A percentile compares a stretch with the other conserved stretches of the same genome.
These are phyloP conservation scores for Monarcha castaneiventris DNA, from an alignment of 2,113 vertebrate species.

Conservation along the genomic window DNA sequence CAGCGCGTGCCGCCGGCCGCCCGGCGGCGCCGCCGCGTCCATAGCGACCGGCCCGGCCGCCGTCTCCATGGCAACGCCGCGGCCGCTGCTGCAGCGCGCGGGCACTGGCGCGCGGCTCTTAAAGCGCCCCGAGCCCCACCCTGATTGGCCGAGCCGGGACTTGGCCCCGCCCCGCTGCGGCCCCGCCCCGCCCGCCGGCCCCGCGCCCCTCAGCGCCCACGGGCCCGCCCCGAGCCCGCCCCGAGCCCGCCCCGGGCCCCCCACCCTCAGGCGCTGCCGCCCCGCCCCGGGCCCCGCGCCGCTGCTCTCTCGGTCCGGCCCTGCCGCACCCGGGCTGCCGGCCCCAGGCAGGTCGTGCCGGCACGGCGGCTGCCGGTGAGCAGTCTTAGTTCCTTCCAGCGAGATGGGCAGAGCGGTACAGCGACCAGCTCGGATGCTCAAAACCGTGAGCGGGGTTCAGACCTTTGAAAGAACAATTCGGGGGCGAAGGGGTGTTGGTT, in stretches of 20 bases:
- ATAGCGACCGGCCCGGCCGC: constrained; percentile 82
- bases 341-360: background rate
- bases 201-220: no score
- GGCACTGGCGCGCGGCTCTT: constrained; percentile 64
- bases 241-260: no score
- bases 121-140: constrained; percentile 33
- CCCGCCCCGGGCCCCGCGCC: background rate
- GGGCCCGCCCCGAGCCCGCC: background rate
- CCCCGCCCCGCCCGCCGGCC: no score
- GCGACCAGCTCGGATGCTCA: background rate
- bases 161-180: background rate
- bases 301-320: accelerated
- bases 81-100: constrained; percentile 30
- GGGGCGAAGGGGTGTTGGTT: background rate
- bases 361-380: background rate
- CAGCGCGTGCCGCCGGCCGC: constrained; percentile 71
- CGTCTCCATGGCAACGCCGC: constrained; percentile 91
- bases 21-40: constrained; percentile 73
- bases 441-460: background rate
- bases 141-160: constrained; percentile 71
- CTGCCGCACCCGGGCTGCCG: no score
- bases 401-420: background rate
- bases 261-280: background rate
- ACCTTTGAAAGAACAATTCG: background rate
- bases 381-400: no score